Percentiles rank a stretch among this genome's conserved stretches.
phyloP scores from a whole-genome alignment of 2,113 vertebrate genomes.

The Peucedramus taeniatus region DNA sequence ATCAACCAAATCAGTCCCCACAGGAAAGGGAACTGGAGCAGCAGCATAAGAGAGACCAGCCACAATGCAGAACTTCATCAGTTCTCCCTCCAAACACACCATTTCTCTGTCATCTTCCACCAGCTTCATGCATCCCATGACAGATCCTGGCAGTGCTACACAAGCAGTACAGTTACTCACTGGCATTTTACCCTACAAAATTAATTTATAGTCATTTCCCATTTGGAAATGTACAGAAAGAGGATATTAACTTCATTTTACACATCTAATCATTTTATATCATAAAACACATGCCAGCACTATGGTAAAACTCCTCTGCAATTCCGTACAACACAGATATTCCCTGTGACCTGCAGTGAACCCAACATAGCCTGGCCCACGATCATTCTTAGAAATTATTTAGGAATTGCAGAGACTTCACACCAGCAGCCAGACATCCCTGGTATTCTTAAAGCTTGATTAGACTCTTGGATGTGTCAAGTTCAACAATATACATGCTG shows the following conservation, averaged over 20 bases:
- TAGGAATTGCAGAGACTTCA: background rate
- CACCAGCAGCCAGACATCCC: background rate
- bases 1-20: background rate
- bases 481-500: slow-evolving; percentile 55
- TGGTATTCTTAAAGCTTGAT: slow-evolving; percentile 11
- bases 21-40: background rate
- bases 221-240: background rate
- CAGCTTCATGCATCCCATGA: rapidly evolving
- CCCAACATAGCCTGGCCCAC: background rate
- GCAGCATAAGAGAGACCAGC: background rate
- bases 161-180: background rate
- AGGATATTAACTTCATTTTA: background rate
- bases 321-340: rapidly evolving
- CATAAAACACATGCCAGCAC: background rate
- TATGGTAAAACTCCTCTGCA: background rate
- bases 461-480: slow-evolving; percentile 47
- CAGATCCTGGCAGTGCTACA: background rate
- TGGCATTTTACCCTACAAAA: background rate
- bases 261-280: background rate
- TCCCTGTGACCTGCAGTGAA: background rate
- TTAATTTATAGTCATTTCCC: background rate
- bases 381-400: background rate
- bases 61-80: background rate
- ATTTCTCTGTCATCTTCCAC: background rate
- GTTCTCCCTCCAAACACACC: background rate